These are phyloP conservation scores for Poeciliopsis infans DNA, from an alignment of 2,797 vertebrate genomes.

Conservation along the genomic window DNA sequence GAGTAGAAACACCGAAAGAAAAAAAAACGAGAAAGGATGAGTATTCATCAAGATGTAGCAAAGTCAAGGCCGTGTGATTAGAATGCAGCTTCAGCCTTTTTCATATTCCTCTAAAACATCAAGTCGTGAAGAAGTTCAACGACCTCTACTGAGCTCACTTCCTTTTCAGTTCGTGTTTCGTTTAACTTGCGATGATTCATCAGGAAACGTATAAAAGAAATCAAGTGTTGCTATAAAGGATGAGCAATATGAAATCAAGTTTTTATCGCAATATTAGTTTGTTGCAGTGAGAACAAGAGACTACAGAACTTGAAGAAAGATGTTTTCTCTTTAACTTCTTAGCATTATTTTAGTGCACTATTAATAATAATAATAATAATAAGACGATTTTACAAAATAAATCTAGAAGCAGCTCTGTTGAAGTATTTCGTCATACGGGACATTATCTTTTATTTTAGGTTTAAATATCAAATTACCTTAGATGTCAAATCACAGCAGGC, in stretches of 20 bases:
- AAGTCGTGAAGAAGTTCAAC: constrained; percentile 24
- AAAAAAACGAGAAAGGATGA: constrained; percentile 8
- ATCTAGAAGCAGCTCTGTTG: not conserved
- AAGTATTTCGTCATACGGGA: not conserved
- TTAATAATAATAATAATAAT: not conserved
- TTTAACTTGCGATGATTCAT: not conserved
- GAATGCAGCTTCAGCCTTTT: constrained; percentile 72
- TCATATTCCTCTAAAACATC: constrained; percentile 19
- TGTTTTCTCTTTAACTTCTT: not conserved
- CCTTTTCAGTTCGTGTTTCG: constrained; percentile 2
- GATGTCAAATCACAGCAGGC: not conserved
- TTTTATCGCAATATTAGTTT: not conserved
- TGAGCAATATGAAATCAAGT: not conserved
- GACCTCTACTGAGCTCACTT: constrained; percentile 22
- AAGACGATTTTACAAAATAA: not conserved
- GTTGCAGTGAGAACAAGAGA: not conserved
- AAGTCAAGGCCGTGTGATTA: constrained; percentile 65
- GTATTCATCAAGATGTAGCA: constrained; percentile 31
- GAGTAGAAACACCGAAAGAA: constrained; percentile 22
- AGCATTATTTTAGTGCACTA: not conserved
- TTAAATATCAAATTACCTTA: not conserved
- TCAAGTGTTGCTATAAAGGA: not conserved
- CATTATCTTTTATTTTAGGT: not conserved
- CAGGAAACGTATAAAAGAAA: not conserved
- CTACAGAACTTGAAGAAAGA: not conserved